phyloP scores from a whole-genome alignment of 2,888 invertebrate species.

The Pandemis heparana region DNA sequence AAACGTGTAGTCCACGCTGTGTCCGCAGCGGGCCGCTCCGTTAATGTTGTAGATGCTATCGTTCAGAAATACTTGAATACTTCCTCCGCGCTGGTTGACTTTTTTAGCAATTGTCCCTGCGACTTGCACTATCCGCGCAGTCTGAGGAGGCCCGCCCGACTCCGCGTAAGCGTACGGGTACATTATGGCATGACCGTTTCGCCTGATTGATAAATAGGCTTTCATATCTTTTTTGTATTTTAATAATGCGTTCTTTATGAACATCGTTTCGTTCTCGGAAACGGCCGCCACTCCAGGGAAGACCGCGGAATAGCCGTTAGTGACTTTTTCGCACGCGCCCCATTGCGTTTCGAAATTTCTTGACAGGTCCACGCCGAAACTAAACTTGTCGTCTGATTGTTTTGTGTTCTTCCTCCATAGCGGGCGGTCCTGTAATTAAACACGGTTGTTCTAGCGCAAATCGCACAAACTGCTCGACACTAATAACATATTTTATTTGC shows the following conservation, averaged over 20 bases:
- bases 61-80: slow-evolving; percentile 64
- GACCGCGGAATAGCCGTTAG: slow-evolving; percentile 57
- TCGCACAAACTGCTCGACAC: neutral
- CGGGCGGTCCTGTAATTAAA: slow-evolving; percentile 45
- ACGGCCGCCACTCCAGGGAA: slow-evolving; percentile 86
- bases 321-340: slow-evolving; percentile 55
- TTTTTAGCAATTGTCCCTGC: slow-evolving; percentile 62
- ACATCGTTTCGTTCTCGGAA: slow-evolving; percentile 88
- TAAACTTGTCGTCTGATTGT: slow-evolving; percentile 50
- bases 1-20: slow-evolving; percentile 74
- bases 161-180: slow-evolving; percentile 87
- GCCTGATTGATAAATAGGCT: slow-evolving; percentile 90
- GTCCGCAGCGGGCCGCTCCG: slow-evolving; percentile 67
- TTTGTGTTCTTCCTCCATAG: slow-evolving; percentile 70
- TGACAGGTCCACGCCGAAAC: slow-evolving; percentile 71
- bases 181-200: slow-evolving; percentile 88
- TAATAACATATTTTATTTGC: neutral
- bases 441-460: neutral
- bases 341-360: slow-evolving; percentile 73
- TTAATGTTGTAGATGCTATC: slow-evolving; percentile 63
- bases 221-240: slow-evolving; percentile 78
- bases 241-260: slow-evolving; percentile 84
- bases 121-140: slow-evolving; percentile 48
- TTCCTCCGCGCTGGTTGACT: slow-evolving; percentile 67
- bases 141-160: slow-evolving; percentile 26